These are phyloP conservation scores for Zalophus californianus DNA, from an alignment of 2,797 vertebrate genomes.

Conservation along the genomic window DNA sequence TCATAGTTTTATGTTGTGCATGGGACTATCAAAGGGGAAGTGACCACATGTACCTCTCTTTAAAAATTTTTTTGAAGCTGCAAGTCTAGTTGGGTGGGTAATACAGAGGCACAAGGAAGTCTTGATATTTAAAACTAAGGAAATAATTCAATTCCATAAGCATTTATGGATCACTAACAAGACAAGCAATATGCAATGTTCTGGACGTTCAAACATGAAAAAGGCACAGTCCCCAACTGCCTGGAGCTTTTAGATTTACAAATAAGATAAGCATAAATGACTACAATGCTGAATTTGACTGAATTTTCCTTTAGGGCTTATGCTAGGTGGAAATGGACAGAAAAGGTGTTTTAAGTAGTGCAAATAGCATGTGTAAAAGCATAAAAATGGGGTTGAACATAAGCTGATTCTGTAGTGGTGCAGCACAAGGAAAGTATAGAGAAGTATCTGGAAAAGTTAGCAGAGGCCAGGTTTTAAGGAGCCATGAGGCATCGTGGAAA, in stretches of 20 bases:
- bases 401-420: background rate
- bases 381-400: background rate
- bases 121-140: slow-evolving; percentile 53
- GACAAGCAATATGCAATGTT: slow-evolving; percentile 20
- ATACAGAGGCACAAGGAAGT: background rate
- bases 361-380: background rate
- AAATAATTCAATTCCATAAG: slow-evolving; percentile 47
- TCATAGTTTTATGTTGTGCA: background rate
- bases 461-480: slow-evolving; percentile 33
- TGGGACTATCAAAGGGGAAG: background rate
- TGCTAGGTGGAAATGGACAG: background rate
- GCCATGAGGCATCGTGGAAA: background rate
- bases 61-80: background rate
- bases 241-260: slow-evolving; percentile 61
- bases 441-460: background rate
- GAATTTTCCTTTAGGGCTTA: slow-evolving; percentile 39
- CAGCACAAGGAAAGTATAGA: background rate
- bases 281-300: background rate
- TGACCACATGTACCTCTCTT: background rate
- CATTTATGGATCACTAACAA: slow-evolving; percentile 49
- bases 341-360: background rate
- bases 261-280: slow-evolving; percentile 64
- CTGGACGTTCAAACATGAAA: slow-evolving; percentile 58
- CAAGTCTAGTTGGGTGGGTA: background rate
- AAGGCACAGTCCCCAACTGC: slow-evolving; percentile 29